A percentile compares a stretch with the other conserved stretches of the same genome.
These are phyloP conservation scores for Simalia tracyae DNA, from an alignment of 2,797 vertebrate genomes.

Conservation along the genomic window DNA sequence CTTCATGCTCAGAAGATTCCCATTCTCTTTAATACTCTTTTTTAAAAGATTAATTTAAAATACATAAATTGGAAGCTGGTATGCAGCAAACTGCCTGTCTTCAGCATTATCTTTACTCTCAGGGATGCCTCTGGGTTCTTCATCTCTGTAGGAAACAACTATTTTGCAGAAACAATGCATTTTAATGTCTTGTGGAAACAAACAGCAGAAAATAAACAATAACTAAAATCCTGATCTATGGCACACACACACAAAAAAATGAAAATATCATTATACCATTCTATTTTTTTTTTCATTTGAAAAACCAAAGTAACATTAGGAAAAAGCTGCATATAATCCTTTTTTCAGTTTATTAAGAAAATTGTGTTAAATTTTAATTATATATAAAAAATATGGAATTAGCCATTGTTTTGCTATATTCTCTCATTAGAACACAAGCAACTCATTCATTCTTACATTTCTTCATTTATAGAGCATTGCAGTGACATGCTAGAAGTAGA, in stretches of 20 bases:
- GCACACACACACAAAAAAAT: background rate
- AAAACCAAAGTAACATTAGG: background rate
- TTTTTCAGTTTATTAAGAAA: background rate
- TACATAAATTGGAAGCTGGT: background rate
- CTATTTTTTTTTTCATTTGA: background rate
- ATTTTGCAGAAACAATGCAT: background rate
- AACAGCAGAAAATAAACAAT: slow-evolving; percentile 10
- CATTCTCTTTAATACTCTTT: background rate
- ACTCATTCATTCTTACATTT: background rate
- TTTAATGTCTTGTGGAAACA: background rate
- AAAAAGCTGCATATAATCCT: background rate
- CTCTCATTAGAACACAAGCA: background rate
- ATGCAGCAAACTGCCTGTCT: background rate
- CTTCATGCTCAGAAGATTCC: background rate
- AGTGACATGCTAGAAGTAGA: background rate
- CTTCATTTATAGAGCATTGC: background rate
- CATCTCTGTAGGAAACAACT: slow-evolving; percentile 6
- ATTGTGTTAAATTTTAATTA: background rate
- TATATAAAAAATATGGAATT: background rate
- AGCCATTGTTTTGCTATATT: background rate
- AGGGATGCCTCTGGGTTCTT: background rate
- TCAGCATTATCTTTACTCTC: background rate
- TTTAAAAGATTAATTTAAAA: background rate
- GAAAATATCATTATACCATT: background rate
- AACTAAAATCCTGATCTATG: background rate